These are phyloP conservation scores for Sinonovacula constricta DNA, from an alignment of 1,140 invertebrate genomes.

Conservation along the genomic window DNA sequence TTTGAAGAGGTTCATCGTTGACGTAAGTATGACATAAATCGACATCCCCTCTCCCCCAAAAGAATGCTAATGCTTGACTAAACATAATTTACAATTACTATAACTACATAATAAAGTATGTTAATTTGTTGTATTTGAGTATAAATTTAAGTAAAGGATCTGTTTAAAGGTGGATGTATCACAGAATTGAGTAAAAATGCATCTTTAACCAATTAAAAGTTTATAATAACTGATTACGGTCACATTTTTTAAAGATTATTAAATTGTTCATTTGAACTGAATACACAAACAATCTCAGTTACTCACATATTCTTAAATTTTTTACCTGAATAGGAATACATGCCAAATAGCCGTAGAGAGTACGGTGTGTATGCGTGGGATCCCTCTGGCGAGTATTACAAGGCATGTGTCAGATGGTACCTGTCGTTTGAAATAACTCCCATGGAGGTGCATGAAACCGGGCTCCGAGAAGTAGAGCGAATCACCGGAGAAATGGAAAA, in stretches of 20 bases:
- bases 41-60: neutral
- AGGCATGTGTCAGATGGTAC: conserved; percentile 78
- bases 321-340: conserved; percentile 66
- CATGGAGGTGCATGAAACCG: conserved; percentile 77
- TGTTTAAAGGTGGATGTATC: neutral
- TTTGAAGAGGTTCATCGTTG: conserved; percentile 60
- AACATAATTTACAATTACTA: neutral
- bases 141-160: neutral
- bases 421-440: conserved; percentile 74
- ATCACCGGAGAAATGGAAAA: conserved; percentile 76
- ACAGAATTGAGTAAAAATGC: neutral
- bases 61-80: neutral
- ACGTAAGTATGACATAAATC: conserved; percentile 50
- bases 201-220: neutral
- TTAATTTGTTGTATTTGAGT: neutral
- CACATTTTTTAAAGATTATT: neutral
- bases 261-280: neutral
- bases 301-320: neutral
- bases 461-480: conserved; percentile 75
- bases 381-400: conserved; percentile 75
- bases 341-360: conserved; percentile 62
- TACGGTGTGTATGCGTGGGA: neutral
- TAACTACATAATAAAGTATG: neutral
- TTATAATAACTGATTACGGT: neutral
- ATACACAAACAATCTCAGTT: too few relatives aligned